A percentile compares a stretch with the other conserved stretches of the same genome.
phyloP scores from a whole-genome alignment of 2,113 vertebrate genomes.

The Glareola pratincola region DNA sequence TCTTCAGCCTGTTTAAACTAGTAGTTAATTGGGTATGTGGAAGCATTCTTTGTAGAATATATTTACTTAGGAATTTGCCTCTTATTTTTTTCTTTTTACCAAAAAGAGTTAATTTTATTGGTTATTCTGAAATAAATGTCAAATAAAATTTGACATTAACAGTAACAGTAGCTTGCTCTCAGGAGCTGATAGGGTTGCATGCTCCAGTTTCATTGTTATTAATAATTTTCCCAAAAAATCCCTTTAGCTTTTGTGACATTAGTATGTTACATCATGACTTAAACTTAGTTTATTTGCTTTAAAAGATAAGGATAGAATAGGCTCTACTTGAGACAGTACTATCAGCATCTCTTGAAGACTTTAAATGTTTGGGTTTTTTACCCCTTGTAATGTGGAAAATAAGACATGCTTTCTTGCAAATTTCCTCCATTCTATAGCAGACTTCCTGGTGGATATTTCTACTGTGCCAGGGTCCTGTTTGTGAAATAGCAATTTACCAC shows the following conservation, averaged over 20 bases:
- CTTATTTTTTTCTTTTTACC: background rate
- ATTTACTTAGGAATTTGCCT: background rate
- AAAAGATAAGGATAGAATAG: background rate
- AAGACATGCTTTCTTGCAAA: background rate
- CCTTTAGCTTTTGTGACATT: background rate
- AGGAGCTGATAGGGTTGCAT: background rate
- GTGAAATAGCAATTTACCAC: background rate
- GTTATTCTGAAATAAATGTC: background rate
- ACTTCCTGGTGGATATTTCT: background rate
- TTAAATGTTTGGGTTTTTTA: background rate
- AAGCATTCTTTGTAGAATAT: background rate
- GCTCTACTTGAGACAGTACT: background rate
- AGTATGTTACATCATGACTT: background rate
- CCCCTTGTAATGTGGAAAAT: background rate
- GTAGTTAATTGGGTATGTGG: background rate
- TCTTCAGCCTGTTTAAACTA: conserved; percentile 60
- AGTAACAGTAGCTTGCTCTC: background rate
- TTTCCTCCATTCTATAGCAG: background rate
- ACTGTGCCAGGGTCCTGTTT: background rate
- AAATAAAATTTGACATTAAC: background rate
- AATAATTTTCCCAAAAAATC: background rate
- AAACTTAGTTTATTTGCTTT: background rate
- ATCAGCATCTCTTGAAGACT: background rate
- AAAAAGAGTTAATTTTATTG: background rate
- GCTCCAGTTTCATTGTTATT: background rate